Conservation (phyloP, 2,888 invertebrate genomes). For the Sarcophaga rosellei region DNA sequence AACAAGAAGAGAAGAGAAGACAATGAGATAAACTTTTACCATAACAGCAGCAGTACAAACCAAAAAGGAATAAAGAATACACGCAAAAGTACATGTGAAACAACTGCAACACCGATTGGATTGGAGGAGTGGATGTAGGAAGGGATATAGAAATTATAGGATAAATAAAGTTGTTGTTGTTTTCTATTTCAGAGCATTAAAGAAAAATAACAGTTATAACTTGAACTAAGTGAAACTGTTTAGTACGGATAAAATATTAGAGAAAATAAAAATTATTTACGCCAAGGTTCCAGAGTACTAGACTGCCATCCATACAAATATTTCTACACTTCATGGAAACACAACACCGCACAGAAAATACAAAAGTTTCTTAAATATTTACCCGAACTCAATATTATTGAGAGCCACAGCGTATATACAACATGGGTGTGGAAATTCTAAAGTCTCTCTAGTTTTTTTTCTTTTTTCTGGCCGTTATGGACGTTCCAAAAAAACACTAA, state of each 20-base stretch:
- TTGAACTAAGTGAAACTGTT: slow-evolving; percentile 16
- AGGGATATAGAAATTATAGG: too few species aligned
- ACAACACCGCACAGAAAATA: neutral
- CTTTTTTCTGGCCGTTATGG: neutral
- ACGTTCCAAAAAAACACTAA: neutral
- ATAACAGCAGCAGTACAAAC: slow-evolving; percentile 19
- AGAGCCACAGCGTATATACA: neutral
- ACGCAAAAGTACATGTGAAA: neutral
- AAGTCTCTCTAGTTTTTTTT: neutral
- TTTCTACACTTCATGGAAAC: neutral
- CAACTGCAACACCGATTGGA: neutral
- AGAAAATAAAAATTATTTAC: slow-evolving; percentile 69
- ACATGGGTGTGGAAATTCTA: slow-evolving; percentile 20
- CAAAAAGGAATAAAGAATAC: slow-evolving; percentile 43
- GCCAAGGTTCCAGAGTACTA: neutral
- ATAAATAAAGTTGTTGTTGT: too few species aligned
- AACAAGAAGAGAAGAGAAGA: neutral
- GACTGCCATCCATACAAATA: neutral
- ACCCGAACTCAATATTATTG: neutral
- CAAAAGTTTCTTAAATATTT: slow-evolving; percentile 32
- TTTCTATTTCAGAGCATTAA: neutral
- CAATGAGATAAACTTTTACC: neutral
- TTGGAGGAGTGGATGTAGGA: neutral
- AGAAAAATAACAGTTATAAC: neutral
- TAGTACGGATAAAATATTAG: slow-evolving; percentile 53